These are phyloP conservation scores for Diplodus sargus DNA, from an alignment of 2,797 vertebrate species.

Conservation along the genomic window DNA sequence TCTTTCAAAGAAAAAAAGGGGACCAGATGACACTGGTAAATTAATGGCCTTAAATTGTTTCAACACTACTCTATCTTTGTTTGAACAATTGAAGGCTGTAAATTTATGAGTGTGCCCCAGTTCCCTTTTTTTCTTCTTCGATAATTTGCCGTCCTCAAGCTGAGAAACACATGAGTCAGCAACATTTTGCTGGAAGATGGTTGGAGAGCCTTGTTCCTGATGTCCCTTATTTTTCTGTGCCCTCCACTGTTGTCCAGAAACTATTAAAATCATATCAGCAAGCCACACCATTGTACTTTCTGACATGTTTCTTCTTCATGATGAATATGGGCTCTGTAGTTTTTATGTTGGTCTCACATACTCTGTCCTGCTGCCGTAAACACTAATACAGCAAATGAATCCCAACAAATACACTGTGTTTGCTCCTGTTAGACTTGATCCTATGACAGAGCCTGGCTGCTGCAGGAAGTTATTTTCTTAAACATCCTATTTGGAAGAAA, in stretches of 20 bases:
- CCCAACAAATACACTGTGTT: background rate
- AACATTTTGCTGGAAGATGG: no score
- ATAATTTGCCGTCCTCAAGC: no score
- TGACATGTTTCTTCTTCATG: background rate
- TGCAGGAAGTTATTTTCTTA: background rate
- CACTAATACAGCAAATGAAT: slow-evolving; percentile 4
- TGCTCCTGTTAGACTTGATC: background rate
- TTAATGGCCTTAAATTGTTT: no score
- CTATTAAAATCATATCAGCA: background rate
- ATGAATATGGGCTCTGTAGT: background rate
- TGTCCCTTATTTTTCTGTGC: background rate
- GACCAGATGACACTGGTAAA: no score
- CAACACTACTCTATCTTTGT: no score
- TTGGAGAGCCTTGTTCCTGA: no score
- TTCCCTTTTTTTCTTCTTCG: no score
- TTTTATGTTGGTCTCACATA: background rate
- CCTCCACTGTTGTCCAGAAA: background rate
- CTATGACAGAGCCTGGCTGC: background rate
- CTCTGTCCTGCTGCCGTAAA: background rate
- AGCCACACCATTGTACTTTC: background rate
- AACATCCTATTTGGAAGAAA: no score
- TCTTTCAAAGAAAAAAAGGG: no score
- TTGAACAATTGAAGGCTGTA: no score
- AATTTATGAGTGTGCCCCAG: no score
- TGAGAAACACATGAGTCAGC: no score